Evolutionary conservation across 2,888 invertebrate genomes (phyloP), one percentile per base, ranked within the genome.

Genomic region (Vanessa cardui): DNA sequence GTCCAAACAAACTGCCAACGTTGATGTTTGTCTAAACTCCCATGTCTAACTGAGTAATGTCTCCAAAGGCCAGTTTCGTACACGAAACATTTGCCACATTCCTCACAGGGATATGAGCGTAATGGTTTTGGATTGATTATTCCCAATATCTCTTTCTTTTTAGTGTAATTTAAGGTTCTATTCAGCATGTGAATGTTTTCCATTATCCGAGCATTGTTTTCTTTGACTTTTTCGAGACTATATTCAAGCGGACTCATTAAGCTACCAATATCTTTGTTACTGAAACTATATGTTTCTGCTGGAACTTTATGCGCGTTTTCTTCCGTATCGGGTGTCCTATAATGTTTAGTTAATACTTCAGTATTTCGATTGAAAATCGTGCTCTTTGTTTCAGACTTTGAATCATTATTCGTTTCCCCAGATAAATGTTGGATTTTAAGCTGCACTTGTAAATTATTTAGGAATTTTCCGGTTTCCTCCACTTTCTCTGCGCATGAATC

Each of bases 1-100:
- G 91, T 91, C 92, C 92, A 93, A 33, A 92, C 92, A 20, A 87
- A 80, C 79, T 91, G 92, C 92, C 92, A 92, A 16, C 87, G 85
- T 6, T 87, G 88, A 70, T 86, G 87, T 44, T 77, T 74, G 44
- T 88, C 88, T 6, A 80, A 73, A 68, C 82, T 80, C 0, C 86
- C 80, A 73, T 90, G 91, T 69, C 88, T 80, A 77, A 87, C 85
- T 21, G 87, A 76, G 62, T 83, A 87, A 76, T 92, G 93, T 72
- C 90, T 85, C 69, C 85, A 84, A 46, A 93, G 78, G 21, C 92
- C 92, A 69, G 92, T 89, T 78, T 92, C 89, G 72, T 93, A 92
- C 16, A 90, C 90, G 74, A 93, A 93, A 76, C 86, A 85, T 80
- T 91, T 92, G 1, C 90, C 92, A 72, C 93, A 93, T n/a, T 81